Base-by-base conservation (phyloP, 2,888 invertebrate species). In the Cerastis leucographa region DNA sequence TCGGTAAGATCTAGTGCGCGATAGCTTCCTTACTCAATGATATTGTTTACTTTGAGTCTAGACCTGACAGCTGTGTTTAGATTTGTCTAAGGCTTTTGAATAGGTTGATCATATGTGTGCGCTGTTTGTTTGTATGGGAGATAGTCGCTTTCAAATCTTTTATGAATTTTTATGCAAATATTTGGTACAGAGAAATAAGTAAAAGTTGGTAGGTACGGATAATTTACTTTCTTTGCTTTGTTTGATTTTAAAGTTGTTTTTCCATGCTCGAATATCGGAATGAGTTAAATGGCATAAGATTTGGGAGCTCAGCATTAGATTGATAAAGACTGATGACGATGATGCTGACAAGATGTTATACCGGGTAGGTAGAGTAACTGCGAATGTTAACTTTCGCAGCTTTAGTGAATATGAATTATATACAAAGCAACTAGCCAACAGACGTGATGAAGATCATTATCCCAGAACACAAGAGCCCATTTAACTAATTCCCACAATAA, bases 1-100 rank as follows among this genome's bases (percentile, higher is more conserved):
- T 80, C 93, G 83, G 81, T 77, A 85, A 85, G 91, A 92, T 93
- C 90, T 92, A 91, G 92, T 90, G 78, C 90, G 84, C 78, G 89
- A 89, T 90, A 88, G 83, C 75, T 74, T 82, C 81, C 86, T 87
- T 80, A 80, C 81, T 84, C 87, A 88, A 84, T 89, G 86, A 89
- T 88, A 89, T 88, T 91, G 89, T 92, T 90, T 90, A 88, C 89
- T 80, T 87, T 85, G 78, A 68, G 87, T 83, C 87, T 87, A 89
- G 88, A 87, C 73, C 49, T 14, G 40, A 11, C 49, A 51, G 35
- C 40, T 66, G 59, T 72, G 66, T 74, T 79, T 83, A 68, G 73
- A 85, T 78, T 72, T 49, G 64, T 78, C 69, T 46, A 74, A 71
- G 40, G 68, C 84, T 35, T 61, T 75, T 75, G 64, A 54, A 74